Conservation (phyloP, 2,113 vertebrate genomes). For the Dunckerocampus dactyliophorus region DNA sequence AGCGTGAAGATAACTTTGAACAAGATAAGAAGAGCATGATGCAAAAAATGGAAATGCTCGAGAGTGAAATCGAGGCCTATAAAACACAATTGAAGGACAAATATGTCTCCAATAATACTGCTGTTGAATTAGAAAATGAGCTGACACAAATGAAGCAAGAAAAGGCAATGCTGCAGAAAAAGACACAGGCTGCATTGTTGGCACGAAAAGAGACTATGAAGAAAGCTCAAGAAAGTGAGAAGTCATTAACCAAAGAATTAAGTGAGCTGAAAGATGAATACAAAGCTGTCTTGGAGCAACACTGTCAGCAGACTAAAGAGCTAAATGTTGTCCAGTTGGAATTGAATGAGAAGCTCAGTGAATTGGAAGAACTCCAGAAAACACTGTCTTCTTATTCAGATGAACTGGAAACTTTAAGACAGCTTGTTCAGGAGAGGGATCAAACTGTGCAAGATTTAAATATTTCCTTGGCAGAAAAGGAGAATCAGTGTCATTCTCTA, state of each 20-base stretch:
- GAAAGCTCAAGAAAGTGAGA: constrained; percentile 66
- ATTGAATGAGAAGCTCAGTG: constrained; percentile 59
- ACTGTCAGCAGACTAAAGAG: constrained; percentile 60
- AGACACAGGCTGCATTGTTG: constrained; percentile 73
- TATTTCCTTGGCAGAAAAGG: constrained; percentile 51
- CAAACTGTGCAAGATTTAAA: constrained; percentile 45
- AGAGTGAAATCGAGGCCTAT: constrained; percentile 51
- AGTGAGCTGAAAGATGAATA: constrained; percentile 67
- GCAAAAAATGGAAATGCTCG: constrained; percentile 61
- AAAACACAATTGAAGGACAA: constrained; percentile 47
- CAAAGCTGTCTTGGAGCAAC: constrained; percentile 56
- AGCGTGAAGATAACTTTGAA: constrained; percentile 55
- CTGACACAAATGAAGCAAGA: constrained; percentile 62
- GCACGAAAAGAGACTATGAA: constrained; percentile 65
- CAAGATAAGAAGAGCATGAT: constrained; percentile 57
- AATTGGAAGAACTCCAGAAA: constrained; percentile 49
- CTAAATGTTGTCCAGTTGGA: constrained; percentile 56
- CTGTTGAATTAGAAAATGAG: constrained; percentile 37
- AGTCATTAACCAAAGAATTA: constrained; percentile 59
- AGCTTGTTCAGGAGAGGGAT: constrained; percentile 49
- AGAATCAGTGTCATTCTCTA: constrained; percentile 34
- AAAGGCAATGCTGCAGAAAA: constrained; percentile 72
- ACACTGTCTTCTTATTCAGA: constrained; percentile 42
- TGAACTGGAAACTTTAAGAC: constrained; percentile 50
- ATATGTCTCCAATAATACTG: constrained; percentile 7